These are phyloP conservation scores for Nyctalus aviator DNA, from an alignment of 2,797 vertebrate genomes.

Conservation along the genomic window DNA sequence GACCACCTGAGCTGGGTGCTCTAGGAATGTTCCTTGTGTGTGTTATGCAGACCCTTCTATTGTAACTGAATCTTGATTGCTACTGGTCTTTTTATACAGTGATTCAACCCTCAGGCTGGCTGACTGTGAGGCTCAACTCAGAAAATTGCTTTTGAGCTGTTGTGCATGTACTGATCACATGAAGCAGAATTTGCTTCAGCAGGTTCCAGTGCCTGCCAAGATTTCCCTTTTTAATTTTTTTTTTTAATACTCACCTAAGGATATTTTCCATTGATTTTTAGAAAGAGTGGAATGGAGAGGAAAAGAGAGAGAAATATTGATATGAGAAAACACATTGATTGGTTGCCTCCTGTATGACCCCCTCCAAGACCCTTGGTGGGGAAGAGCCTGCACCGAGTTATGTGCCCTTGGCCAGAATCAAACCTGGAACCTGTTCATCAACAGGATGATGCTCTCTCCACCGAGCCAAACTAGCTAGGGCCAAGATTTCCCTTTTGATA, in stretches of 20 bases:
- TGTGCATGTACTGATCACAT: too few species aligned
- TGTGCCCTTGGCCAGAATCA: background rate
- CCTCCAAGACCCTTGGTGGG: rapidly evolving
- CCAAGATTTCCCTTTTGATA: too few species aligned
- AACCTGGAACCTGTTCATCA: background rate
- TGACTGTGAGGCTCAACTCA: too few species aligned
- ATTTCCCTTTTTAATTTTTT: background rate
- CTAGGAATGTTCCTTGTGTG: too few species aligned
- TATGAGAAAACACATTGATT: background rate
- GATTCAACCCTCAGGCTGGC: too few species aligned
- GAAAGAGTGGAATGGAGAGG: background rate
- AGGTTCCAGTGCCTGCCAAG: too few species aligned
- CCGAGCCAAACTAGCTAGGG: background rate
- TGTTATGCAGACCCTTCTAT: too few species aligned
- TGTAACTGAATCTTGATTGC: too few species aligned
- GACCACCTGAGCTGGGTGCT: too few species aligned
- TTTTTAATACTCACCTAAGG: background rate
- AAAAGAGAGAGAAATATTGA: background rate
- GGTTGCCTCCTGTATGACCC: background rate
- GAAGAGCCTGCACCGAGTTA: background rate
- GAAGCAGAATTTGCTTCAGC: too few species aligned
- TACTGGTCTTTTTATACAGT: too few species aligned
- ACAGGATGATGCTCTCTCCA: background rate
- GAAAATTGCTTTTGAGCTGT: too few species aligned
- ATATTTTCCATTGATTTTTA: background rate